Base-by-base conservation (phyloP, 2,888 invertebrate genomes). In the Operophtera brumata region DNA sequence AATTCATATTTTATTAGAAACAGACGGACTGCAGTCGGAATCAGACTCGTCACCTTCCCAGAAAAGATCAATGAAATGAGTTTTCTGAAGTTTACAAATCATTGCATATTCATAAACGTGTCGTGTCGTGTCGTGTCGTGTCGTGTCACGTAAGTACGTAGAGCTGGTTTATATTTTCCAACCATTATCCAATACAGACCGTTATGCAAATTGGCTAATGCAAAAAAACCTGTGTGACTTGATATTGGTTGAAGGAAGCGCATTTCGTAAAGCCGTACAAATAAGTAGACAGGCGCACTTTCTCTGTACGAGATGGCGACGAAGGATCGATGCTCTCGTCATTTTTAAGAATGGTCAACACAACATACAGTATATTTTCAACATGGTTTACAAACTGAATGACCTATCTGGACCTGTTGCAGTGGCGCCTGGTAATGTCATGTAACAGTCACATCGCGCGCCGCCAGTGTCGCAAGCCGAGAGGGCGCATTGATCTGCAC, bases 371-470 rank as follows among this genome's bases (percentile, higher is more conserved):
- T 57, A 48, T 55, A 62, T 62, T 52, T 49, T 45, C 20, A 37
- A 34, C 52, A 39, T 56, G 51, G 51, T 52, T 62, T 67, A 61
- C 62, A 62, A 69, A 64, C 68, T 65, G 64, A 66, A 65, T 72
- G 62, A 70, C 69, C 65, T 66, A 69, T 70, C 63, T 70, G 67
- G 63, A 69, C 67, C 69, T 70, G 66, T 66, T 68, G 69, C 66
- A 58, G 61, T 54, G 66, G 65, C 65, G 68, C 65, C 70, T 70
- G 69, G 64, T 80, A 80, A 76, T 73, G 77, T 78, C 80, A 76
- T 76, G 76, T 79, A 77, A 78, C 77, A 75, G 77, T 74, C 73
- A 72, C 72, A n/a, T n/a, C n/a, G n/a, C n/a, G n/a, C n/a, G 74
- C 75, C 70, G 65, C 59, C 61, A 67, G 70, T 84, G 82, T 83